Base-by-base conservation (phyloP, 2,797 vertebrate species). In the Falco peregrinus region DNA sequence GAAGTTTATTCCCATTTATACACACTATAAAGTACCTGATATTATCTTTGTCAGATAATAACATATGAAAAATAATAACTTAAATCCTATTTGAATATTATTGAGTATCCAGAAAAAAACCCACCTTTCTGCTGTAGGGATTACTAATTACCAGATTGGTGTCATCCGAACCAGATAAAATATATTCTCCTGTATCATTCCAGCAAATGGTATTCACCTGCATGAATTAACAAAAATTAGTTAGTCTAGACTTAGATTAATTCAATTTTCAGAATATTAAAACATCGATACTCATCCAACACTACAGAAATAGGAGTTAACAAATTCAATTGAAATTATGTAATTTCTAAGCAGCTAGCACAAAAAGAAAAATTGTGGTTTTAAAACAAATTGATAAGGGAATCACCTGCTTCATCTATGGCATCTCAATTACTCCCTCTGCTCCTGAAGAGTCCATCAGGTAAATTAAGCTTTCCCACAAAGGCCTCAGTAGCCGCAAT, bases 161-260 rank as follows among this genome's bases (percentile, higher is more conserved):
- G 86, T 99, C 99, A 97, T 99, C 99, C 11, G 99, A 99, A 81
- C 99, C 99, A 79, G 99, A 99, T 94, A 99, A 98, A 97, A 99
- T 98, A 96, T 99, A 99, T 97, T 99, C 99, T 82, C 99, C 99
- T n/a, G 99, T 99, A 94, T 99, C 99, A 95, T 99, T 99, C 99
- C 99, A 99, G 95, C 98, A 99, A 98, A 99, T 99, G 51, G 99
- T 99, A 98, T 99, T 99, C 97, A 99, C 99, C 99, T 99, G 97
- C 75, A 83, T 41, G 29, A 91, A 93, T 87, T 87, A 84, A 91
- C 80, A 47, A 73, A 90, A 91, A 95, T 50, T 67, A 45, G 48
- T 85, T 91, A 45, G 48, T 85, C 90, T 57, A 88, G 78, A 71
- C 14, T 70, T 81, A 26, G 3, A 78, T 84, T 47, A 60, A 65